phyloP scores from a whole-genome alignment of 2,888 invertebrate species.

The Cotesia congregata region DNA sequence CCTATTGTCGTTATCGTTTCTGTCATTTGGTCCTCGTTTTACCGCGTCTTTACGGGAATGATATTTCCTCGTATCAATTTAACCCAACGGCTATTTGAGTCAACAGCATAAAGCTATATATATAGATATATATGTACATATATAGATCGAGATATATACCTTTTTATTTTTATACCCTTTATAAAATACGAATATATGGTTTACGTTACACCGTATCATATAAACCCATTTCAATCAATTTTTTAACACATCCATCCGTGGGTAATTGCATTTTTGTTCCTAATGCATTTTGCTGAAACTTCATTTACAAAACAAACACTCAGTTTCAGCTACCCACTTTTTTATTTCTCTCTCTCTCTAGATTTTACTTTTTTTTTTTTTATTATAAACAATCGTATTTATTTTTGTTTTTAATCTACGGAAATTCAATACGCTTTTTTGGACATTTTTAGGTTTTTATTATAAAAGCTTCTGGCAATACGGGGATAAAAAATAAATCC shows the following conservation, averaged over 20 bases:
- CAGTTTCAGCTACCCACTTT: too few relatives aligned
- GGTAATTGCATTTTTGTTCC: constrained; percentile 1
- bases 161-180: constrained; percentile 41
- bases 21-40: constrained; percentile 26
- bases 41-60: constrained; percentile 43
- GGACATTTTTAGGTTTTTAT: neutral
- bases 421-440: neutral
- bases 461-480: neutral
- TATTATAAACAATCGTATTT: neutral
- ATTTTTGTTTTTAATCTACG: neutral
- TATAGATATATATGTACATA: too few relatives aligned
- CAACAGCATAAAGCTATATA: constrained; percentile 34
- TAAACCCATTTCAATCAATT: constrained; percentile 41
- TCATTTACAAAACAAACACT: neutral
- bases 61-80: constrained; percentile 51
- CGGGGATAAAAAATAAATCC: neutral
- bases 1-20: constrained; percentile 21
- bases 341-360: neutral
- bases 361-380: neutral
- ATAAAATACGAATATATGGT: constrained; percentile 32
- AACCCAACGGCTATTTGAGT: constrained; percentile 43
- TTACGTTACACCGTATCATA: constrained; percentile 36
- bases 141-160: constrained; percentile 23
- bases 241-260: constrained; percentile 29
- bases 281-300: constrained; percentile 14